Conservation (phyloP, 2,797 vertebrate species). For the Anableps anableps region DNA sequence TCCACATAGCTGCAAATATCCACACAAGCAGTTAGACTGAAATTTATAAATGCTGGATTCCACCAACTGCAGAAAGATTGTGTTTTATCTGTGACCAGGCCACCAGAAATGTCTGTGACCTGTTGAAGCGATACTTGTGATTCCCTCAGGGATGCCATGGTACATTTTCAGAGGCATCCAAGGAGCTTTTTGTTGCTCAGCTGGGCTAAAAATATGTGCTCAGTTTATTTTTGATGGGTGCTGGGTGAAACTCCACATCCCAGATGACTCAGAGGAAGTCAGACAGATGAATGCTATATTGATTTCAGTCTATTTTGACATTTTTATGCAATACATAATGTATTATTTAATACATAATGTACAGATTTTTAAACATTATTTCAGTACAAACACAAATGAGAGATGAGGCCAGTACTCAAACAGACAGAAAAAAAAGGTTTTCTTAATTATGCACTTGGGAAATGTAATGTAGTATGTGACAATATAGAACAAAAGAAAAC, state of each 20-base stretch:
- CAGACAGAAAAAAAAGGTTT: background rate
- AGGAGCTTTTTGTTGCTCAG: background rate
- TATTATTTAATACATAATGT: background rate
- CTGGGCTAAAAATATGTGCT: constrained; percentile 2
- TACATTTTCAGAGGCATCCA: constrained; percentile 4
- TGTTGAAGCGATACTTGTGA: background rate
- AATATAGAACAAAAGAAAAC: background rate
- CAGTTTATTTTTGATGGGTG: background rate
- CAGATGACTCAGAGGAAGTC: background rate
- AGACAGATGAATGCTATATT: background rate
- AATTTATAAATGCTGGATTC: background rate
- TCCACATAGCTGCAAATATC: background rate
- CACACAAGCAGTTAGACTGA: background rate
- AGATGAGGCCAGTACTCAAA: background rate
- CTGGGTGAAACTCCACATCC: background rate
- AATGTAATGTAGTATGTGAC: background rate
- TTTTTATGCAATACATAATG: background rate
- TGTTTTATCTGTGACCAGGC: background rate
- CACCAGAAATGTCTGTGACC: constrained; percentile 5
- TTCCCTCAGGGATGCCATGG: background rate
- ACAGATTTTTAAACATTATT: background rate
- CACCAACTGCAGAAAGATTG: background rate
- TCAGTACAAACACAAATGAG: background rate
- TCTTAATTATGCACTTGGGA: background rate
- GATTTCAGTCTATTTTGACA: background rate